phyloP scores from a whole-genome alignment of 2,797 vertebrate species.

The Prunella strophiata region DNA sequence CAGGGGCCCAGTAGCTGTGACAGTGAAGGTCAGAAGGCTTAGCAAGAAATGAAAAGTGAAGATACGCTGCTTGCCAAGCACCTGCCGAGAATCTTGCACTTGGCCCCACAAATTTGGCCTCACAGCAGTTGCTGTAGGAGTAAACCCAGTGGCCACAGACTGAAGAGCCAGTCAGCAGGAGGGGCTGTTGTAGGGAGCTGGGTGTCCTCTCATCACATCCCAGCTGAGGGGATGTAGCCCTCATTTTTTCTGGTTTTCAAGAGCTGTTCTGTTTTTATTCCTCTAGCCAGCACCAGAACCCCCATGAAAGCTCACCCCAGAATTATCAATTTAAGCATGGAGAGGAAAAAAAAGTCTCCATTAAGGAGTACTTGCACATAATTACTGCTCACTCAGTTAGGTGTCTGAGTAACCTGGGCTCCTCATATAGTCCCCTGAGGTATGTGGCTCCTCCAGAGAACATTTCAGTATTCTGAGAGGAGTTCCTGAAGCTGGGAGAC shows the following conservation, averaged over 20 bases:
- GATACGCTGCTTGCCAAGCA: neutral
- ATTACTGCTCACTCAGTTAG: neutral
- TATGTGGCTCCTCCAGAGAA: neutral
- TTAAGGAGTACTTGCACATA: neutral
- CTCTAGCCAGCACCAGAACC: neutral
- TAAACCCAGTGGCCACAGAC: neutral
- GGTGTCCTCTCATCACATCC: neutral
- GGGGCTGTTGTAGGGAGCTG: neutral
- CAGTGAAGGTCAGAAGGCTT: neutral
- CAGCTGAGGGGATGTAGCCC: neutral
- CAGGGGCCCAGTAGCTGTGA: neutral
- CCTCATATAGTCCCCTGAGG: neutral
- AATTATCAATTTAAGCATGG: neutral
- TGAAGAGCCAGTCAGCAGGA: neutral
- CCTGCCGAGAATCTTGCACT: neutral
- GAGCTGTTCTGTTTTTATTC: neutral
- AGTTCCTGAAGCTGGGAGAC: neutral
- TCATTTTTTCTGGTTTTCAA: neutral
- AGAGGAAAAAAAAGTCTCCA: neutral
- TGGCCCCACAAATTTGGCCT: neutral
- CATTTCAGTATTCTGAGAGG: neutral
- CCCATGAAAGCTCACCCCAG: neutral
- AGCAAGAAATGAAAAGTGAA: neutral
- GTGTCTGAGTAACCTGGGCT: neutral
- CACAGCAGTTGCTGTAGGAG: neutral